phyloP scores from a whole-genome alignment of 1,140 invertebrate genomes.

The Hyles euphorbiae region DNA sequence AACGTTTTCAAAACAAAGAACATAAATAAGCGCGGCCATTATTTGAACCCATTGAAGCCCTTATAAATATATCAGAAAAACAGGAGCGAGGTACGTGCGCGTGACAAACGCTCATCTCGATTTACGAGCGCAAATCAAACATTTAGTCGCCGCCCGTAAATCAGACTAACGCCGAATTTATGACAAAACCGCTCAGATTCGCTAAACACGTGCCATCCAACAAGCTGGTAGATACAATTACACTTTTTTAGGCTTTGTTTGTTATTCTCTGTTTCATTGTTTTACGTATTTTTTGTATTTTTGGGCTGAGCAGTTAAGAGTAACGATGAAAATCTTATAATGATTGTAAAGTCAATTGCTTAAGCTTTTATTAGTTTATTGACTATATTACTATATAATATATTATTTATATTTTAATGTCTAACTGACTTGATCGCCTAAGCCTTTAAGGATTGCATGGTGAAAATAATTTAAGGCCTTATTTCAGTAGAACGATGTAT shows the following conservation, averaged over 20 bases:
- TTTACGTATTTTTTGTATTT: no score
- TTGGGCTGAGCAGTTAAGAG: no score
- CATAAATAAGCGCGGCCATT: neutral
- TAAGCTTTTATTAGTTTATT: no score
- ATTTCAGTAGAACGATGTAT: no score
- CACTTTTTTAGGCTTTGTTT: neutral
- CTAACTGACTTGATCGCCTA: no score
- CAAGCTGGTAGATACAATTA: slow-evolving; percentile 15
- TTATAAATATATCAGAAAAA: slow-evolving; percentile 12
- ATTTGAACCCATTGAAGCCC: neutral
- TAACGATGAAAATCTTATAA: no score
- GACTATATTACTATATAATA: no score
- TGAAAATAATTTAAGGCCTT: no score
- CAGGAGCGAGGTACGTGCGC: slow-evolving; percentile 43
- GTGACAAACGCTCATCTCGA: slow-evolving; percentile 68
- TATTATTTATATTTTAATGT: no score
- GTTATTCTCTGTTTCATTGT: no score
- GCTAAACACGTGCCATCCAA: slow-evolving; percentile 39
- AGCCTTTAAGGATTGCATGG: no score
- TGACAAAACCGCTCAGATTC: slow-evolving; percentile 37
- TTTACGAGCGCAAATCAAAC: slow-evolving; percentile 73
- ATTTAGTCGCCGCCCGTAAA: slow-evolving; percentile 65
- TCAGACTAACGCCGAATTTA: slow-evolving; percentile 61
- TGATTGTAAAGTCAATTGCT: no score
- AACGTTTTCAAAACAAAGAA: neutral